Conservation (phyloP, 1,140 invertebrate species). For the Chelonus insularis region DNA sequence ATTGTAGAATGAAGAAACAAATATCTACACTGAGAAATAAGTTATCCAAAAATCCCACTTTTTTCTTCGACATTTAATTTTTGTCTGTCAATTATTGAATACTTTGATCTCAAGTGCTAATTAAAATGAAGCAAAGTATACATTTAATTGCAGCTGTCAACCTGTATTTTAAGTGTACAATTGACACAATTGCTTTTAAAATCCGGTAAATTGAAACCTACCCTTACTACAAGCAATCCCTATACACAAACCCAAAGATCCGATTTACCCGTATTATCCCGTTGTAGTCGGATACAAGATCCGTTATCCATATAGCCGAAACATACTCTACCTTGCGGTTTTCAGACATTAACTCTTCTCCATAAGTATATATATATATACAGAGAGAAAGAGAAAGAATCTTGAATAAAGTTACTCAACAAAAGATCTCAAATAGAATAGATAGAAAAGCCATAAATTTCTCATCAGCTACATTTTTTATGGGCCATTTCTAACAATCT, state of each 20-base stretch:
- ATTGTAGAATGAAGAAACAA: too few relatives aligned
- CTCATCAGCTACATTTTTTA: not conserved
- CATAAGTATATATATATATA: not conserved
- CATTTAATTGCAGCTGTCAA: too few relatives aligned
- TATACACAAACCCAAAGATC: slow-evolving; percentile 25
- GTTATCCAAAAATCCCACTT: too few relatives aligned
- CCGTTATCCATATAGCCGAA: slow-evolving; percentile 20
- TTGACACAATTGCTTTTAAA: slow-evolving; percentile 28
- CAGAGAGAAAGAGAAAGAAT: not conserved
- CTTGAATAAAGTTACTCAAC: not conserved
- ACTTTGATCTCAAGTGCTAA: too few relatives aligned
- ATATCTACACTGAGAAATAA: too few relatives aligned
- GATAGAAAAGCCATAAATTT: not conserved
- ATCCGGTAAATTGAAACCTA: slow-evolving; percentile 27
- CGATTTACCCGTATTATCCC: slow-evolving; percentile 34
- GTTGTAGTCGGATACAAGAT: slow-evolving; percentile 21
- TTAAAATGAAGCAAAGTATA: too few relatives aligned
- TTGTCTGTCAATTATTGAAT: not conserved
- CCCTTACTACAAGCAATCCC: slow-evolving; percentile 15
- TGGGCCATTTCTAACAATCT: too few relatives aligned
- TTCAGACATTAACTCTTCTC: not conserved
- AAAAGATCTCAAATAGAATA: too few relatives aligned
- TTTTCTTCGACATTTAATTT: too few relatives aligned
- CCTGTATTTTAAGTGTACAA: not conserved
- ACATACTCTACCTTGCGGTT: not conserved